Percentiles rank a stretch among this genome's conserved stretches.
phyloP scores from a whole-genome alignment of 2,797 vertebrate genomes.

The Malacoctenus gilli region DNA sequence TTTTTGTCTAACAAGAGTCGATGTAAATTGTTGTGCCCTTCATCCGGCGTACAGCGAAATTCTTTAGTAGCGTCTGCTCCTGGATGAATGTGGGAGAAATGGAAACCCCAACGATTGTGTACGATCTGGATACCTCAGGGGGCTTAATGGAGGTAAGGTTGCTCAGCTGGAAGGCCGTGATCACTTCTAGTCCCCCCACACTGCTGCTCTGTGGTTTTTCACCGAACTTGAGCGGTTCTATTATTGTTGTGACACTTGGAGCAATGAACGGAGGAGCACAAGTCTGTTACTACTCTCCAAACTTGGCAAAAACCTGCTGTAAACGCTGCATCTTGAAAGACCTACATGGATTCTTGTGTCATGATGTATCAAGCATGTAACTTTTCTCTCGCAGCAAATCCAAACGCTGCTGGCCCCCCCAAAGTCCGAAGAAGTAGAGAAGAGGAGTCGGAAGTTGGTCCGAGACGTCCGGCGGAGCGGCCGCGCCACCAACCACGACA shows the following conservation, averaged over 20 bases:
- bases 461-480: constrained; percentile 93
- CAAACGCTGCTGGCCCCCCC: constrained; percentile 96
- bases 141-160: constrained; percentile 95
- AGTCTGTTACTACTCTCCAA: too few species aligned
- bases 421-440: constrained; percentile 94
- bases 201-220: too few species aligned
- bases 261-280: too few species aligned
- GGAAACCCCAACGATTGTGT: constrained; percentile 99
- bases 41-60: constrained; percentile 6
- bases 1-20: too few species aligned
- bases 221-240: too few species aligned
- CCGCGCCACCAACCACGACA: constrained; percentile 96
- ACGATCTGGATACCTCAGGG: constrained; percentile 98
- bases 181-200: too few species aligned
- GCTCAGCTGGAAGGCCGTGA: constrained; percentile 33
- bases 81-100: constrained; percentile 98
- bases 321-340: too few species aligned
- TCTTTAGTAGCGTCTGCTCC: constrained; percentile 44
- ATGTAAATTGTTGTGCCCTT: too few species aligned
- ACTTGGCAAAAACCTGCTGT: too few species aligned
- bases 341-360: too few species aligned
- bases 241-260: too few species aligned
- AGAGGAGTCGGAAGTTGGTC: constrained; percentile 91
- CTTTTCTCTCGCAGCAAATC: constrained; percentile 89
- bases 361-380: too few species aligned